Base-by-base conservation (phyloP, 2,797 vertebrate genomes). In the Carduelis carduelis region DNA sequence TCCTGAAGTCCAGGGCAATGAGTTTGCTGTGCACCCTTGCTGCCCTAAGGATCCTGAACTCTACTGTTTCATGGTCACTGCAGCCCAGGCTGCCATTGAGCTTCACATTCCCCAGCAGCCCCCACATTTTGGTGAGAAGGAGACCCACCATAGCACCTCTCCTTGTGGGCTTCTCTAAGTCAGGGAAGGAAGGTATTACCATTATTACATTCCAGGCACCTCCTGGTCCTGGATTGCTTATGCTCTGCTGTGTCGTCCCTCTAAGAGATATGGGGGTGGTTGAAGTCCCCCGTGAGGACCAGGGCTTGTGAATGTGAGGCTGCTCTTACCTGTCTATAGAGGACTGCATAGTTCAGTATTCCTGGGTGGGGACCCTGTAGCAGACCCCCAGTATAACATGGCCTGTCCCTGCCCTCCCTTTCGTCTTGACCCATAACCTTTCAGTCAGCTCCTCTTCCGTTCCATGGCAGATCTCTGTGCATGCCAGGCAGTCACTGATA, bases 391-490 rank as follows among this genome's bases (percentile, higher is more conserved):
- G 14, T 39, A 9, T 21, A 30, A n/a, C 0, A 3, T 15, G 26
- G 28, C n/a, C 34, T 57, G 57, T 64, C 50, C 32, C 13, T 82
- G 49, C 23, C 63, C n/a, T 68, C 35, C n/a, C 14, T 63, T 69
- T 63, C 18, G 7, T 63, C n/a, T 43, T 56, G 49, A 30, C 43
- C 56, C 11, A 18, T 21, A n/a, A 20, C 20, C n/a, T n/a, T 70
- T 30, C 43, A 12, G 13, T 11, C 4, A 0, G 20, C n/a, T 82
- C 18, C 63, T 68, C 6, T 43, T 24, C 20, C 0, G 0, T 75
- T 55, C 35, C 1, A 0, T 35, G 78, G 32, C 12, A 28, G 41
- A 35, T 19, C 41, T 55, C 41, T 0, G 0, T 23, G 28, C n/a
- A 11, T 12, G 50, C 10, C 24, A 30, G 60, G 28, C 28, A 37